Conservation (phyloP, 1,140 invertebrate genomes). For the Hyposmocoma kahamanoa region DNA sequence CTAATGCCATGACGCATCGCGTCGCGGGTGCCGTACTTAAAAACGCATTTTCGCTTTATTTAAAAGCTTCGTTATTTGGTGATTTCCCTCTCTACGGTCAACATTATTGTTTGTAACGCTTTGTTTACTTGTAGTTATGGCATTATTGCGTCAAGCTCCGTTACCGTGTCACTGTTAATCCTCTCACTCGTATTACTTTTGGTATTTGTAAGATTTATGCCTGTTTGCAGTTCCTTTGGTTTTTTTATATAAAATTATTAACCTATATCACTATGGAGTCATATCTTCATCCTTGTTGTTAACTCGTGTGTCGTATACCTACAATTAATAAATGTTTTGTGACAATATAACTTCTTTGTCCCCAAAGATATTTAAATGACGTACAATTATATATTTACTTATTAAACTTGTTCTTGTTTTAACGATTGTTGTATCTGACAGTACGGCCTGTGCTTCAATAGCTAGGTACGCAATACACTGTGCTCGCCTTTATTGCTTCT, state of each 20-base stretch:
- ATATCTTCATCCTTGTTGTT: slow-evolving; percentile 65
- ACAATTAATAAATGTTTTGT: slow-evolving; percentile 48
- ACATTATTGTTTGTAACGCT: too few relatives aligned
- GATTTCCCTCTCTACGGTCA: too few relatives aligned
- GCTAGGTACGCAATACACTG: too few relatives aligned
- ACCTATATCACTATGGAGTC: slow-evolving; percentile 46
- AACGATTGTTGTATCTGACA: slow-evolving; percentile 27
- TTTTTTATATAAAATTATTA: slow-evolving; percentile 34
- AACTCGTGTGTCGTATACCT: slow-evolving; percentile 50
- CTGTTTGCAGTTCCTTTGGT: slow-evolving; percentile 37
- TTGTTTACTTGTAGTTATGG: slow-evolving; percentile 18
- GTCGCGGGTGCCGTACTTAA: too few relatives aligned
- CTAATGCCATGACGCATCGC: slow-evolving; percentile 52
- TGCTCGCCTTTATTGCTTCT: too few relatives aligned
- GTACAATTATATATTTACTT: slow-evolving; percentile 29
- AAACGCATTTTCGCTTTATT: too few relatives aligned
- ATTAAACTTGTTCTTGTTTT: slow-evolving; percentile 23
- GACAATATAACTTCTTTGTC: slow-evolving; percentile 61
- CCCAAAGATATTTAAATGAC: slow-evolving; percentile 16
- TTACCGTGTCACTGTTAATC: slow-evolving; percentile 51
- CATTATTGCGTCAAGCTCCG: slow-evolving; percentile 53
- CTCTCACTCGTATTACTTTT: slow-evolving; percentile 51
- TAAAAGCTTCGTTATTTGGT: too few relatives aligned
- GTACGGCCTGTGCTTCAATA: slow-evolving; percentile 30
- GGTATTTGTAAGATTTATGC: slow-evolving; percentile 42